Evolutionary conservation across 2,113 vertebrate species (phyloP).

Genomic region (Eudyptes chrysolophus): DNA sequence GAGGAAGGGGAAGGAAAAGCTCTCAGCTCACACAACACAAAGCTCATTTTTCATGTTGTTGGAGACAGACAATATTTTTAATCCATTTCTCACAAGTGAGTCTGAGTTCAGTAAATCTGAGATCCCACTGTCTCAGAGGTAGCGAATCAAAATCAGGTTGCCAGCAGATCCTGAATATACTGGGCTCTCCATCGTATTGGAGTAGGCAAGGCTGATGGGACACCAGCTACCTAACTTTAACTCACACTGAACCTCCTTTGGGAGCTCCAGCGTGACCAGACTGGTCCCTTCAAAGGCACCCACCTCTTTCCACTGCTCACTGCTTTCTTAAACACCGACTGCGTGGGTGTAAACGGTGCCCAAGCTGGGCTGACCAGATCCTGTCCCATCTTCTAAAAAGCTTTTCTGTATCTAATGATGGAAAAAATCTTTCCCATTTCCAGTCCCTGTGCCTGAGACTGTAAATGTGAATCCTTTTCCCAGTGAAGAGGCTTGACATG

Average conservation of each 20-base stretch:
- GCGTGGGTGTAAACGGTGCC: rapidly evolving
- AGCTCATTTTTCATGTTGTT: neutral
- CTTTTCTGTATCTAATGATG: neutral
- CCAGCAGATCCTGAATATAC: neutral
- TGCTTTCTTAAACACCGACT: neutral
- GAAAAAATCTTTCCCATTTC: neutral
- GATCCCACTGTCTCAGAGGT: neutral
- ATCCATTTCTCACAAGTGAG: neutral
- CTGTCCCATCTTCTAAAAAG: neutral
- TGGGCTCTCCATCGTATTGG: neutral
- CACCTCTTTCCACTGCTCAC: neutral
- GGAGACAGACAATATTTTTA: neutral
- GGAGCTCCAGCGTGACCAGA: neutral
- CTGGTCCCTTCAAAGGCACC: neutral
- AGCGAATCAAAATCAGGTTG: neutral
- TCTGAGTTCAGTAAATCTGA: neutral
- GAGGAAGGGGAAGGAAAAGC: neutral
- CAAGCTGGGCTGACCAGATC: neutral
- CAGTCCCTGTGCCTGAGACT: neutral
- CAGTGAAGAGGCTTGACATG: slow-evolving; percentile 30
- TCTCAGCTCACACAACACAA: neutral
- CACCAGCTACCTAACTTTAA: neutral
- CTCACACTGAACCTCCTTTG: neutral
- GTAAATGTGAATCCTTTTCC: neutral
- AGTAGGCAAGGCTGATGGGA: neutral